Evolutionary conservation across 2,113 vertebrate species (phyloP), one percentile per base, ranked within the genome.

Genomic region (Crotalus helleri): DNA sequence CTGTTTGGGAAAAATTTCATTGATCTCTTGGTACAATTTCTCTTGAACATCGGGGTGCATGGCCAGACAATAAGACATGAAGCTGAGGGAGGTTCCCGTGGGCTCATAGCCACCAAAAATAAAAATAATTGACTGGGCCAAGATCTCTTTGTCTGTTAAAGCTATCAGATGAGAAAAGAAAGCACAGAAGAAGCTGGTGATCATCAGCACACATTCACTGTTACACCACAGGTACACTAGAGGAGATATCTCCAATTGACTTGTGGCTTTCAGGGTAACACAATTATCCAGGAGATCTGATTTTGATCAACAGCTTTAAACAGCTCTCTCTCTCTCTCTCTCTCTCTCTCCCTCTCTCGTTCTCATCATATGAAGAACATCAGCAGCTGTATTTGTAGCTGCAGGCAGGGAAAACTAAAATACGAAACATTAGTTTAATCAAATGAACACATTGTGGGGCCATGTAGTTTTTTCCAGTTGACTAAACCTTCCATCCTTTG

Each of bases 21-120:
- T 97, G 0, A 98, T 97, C 94, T 98, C 98, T 0, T 98, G 94
- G 92, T 98, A 98, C 3, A 99, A 95, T 2, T 1, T 96, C 92
- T 97, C 97, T 96, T 98, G 98, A 81, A 95, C 94, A 0, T 98
- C 93, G 2, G 98, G 98, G 94, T 98, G 94, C 0, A 86, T 97
- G 61, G 98, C 98, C 94, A 98, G 95, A 91, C 96, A 97, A 87
- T 98, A 97, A 0, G 98, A 92, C 9, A 98, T 0, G 94, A 97
- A 98, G 61, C 93, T 95, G 49, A 98, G 95, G 0, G 97, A 93
- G 91, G 90, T 96, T 96, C 98, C 98, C 53, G 94, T 98, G 69
- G 98, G 98, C 94, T 98, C 98, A 90, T 98, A 98, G 13, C 98
- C 98, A 61, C 97, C 98, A 91, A 98, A 96, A 93, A 98, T 96